Conservation (phyloP, 2,888 invertebrate genomes). For the Dendrolimus houi region DNA sequence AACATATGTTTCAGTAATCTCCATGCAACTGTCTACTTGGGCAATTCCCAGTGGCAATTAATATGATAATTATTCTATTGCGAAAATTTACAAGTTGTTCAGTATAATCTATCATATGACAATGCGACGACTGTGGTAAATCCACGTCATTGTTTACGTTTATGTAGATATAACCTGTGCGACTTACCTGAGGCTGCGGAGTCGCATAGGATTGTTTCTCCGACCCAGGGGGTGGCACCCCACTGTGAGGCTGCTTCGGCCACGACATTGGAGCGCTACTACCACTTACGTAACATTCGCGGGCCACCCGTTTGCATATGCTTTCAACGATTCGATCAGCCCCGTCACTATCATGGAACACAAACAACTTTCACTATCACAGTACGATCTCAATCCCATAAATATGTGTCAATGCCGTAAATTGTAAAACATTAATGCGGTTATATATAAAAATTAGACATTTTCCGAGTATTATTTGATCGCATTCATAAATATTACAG, state of each 20-base stretch:
- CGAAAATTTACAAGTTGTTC: conserved; percentile 9
- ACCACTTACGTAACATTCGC: conserved; percentile 69
- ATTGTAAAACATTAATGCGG: background rate
- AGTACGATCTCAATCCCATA: conserved; percentile 10
- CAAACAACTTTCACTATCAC: conserved; percentile 57
- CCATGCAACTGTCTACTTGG: background rate
- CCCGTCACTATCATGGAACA: conserved; percentile 56
- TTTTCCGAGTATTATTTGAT: no score
- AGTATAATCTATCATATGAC: conserved; percentile 32
- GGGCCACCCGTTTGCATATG: conserved; percentile 52
- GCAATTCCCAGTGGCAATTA: background rate
- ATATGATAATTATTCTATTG: conserved; percentile 4
- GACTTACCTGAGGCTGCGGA: conserved; percentile 59
- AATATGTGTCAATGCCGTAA: background rate
- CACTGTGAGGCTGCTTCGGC: conserved; percentile 56
- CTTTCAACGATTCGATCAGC: conserved; percentile 42
- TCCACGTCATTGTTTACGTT: conserved; percentile 70
- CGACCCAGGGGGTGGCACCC: conserved; percentile 31
- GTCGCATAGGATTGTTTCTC: conserved; percentile 47
- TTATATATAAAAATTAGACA: no score
- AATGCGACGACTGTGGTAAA: conserved; percentile 17
- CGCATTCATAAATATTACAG: conserved; percentile 35
- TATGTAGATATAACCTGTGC: conserved; percentile 39
- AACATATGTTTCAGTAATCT: background rate
- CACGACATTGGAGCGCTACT: conserved; percentile 61